phyloP scores from a whole-genome alignment of 2,888 invertebrate genomes.

The Lasius fuliginosus region DNA sequence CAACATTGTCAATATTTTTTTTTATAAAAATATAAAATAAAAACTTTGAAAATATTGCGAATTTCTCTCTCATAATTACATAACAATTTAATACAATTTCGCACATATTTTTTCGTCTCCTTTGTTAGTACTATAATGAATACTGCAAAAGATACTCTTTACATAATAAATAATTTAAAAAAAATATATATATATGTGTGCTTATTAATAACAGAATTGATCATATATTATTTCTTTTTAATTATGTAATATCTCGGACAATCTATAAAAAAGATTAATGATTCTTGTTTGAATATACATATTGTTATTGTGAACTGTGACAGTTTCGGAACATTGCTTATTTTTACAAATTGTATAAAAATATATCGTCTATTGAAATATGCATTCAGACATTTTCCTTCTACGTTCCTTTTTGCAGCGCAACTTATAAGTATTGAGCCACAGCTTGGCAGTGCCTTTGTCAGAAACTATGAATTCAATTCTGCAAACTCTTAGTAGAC shows the following conservation, averaged over 20 bases:
- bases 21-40: constrained; percentile 6
- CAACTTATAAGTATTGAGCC: constrained; percentile 84
- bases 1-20: constrained; percentile 21
- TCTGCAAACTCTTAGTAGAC: constrained; percentile 63
- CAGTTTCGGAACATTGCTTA: constrained; percentile 21
- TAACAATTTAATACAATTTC: not conserved
- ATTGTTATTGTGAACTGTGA: constrained; percentile 17
- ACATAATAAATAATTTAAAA: not conserved
- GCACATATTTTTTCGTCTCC: not conserved
- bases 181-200: not conserved
- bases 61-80: constrained; percentile 2
- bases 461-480: constrained; percentile 69
- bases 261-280: constrained; percentile 1
- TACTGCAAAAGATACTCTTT: not conserved
- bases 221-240: constrained; percentile 5
- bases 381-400: constrained; percentile 75
- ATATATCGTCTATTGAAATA: constrained; percentile 74
- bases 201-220: not conserved
- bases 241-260: constrained; percentile 16
- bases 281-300: constrained; percentile 1
- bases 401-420: constrained; percentile 77
- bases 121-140: constrained; percentile 9
- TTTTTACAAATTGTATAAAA: constrained; percentile 78
- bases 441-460: constrained; percentile 82
- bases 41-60: not conserved